These are phyloP conservation scores for Plebejus argus DNA, from an alignment of 2,888 invertebrate genomes.

Conservation along the genomic window DNA sequence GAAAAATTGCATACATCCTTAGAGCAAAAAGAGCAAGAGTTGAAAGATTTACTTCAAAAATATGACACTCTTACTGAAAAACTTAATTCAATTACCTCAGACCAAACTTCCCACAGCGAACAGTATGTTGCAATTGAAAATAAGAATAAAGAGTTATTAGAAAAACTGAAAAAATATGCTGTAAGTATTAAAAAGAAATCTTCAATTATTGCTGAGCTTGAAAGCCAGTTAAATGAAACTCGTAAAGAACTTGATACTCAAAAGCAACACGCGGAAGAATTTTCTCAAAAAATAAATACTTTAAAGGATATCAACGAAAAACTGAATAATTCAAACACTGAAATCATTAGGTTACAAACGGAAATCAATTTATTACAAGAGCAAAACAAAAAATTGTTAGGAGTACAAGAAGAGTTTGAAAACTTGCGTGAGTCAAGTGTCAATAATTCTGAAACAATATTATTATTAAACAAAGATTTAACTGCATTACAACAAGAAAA, in stretches of 20 bases:
- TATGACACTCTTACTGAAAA: conserved; percentile 68
- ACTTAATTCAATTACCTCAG: conserved; percentile 58
- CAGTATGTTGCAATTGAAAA: conserved; percentile 70
- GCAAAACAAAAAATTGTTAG: conserved; percentile 41
- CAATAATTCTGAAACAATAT: conserved; percentile 53
- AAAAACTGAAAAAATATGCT: conserved; percentile 90
- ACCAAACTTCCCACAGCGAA: conserved; percentile 68
- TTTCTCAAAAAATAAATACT: conserved; percentile 61
- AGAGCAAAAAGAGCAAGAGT: conserved; percentile 72
- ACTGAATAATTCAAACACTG: conserved; percentile 65
- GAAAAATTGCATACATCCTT: conserved; percentile 83
- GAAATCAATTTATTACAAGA: conserved; percentile 55
- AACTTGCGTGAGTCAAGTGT: conserved; percentile 30
- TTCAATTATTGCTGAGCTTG: conserved; percentile 83
- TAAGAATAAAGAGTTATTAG: conserved; percentile 85
- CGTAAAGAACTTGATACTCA: conserved; percentile 61
- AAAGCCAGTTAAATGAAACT: conserved; percentile 70
- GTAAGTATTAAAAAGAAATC: conserved; percentile 88
- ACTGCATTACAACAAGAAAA: conserved; percentile 56
- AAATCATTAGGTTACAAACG: conserved; percentile 58
- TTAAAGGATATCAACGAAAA: conserved; percentile 65
- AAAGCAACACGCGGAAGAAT: conserved; percentile 60
- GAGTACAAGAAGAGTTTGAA: conserved; percentile 30
- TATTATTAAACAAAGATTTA: conserved; percentile 55
- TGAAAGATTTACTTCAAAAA: conserved; percentile 70